Percentiles rank a stretch among this genome's conserved stretches.
These are phyloP conservation scores for Caenorhabditis sp. DNA, from an alignment of 2,888 invertebrate genomes.

Conservation along the genomic window DNA sequence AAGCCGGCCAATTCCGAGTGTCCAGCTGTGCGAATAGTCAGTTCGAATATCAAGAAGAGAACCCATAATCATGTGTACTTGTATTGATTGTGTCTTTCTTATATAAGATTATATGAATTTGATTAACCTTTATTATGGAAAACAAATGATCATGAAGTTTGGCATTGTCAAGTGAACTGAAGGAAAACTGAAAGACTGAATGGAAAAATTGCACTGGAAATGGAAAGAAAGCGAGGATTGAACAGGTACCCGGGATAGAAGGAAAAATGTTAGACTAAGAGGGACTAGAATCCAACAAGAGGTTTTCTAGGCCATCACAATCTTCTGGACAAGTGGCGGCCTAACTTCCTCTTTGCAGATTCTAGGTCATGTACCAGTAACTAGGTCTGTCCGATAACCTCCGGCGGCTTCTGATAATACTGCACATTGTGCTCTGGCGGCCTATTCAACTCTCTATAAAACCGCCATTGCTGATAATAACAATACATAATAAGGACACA, in stretches of 20 bases:
- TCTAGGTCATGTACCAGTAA: constrained; percentile 8
- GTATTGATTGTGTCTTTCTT: too few relatives aligned
- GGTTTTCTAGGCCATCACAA: neutral
- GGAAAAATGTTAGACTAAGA: neutral
- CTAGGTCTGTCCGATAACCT: neutral
- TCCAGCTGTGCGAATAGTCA: constrained; percentile 45
- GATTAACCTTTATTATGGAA: too few relatives aligned
- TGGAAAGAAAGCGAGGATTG: constrained; percentile 28
- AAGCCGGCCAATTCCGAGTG: constrained; percentile 51
- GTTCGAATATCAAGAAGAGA: constrained; percentile 49
- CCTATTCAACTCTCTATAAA: constrained; percentile 47
- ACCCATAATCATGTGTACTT: constrained; percentile 31
- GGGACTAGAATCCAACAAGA: neutral
- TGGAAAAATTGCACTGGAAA: constrained; percentile 24
- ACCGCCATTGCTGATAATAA: constrained; percentile 63
- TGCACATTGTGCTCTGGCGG: constrained; percentile 40
- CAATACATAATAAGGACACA: constrained; percentile 72
- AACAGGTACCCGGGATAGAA: constrained; percentile 1
- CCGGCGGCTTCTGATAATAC: constrained; percentile 43
- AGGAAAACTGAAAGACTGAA: constrained; percentile 23
- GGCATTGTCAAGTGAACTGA: neutral
- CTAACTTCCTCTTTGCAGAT: neutral
- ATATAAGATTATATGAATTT: too few relatives aligned
- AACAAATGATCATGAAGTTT: constrained; percentile 10
- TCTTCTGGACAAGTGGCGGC: too few relatives aligned